phyloP scores from a whole-genome alignment of 2,888 invertebrate species.

The Acleris laterana region DNA sequence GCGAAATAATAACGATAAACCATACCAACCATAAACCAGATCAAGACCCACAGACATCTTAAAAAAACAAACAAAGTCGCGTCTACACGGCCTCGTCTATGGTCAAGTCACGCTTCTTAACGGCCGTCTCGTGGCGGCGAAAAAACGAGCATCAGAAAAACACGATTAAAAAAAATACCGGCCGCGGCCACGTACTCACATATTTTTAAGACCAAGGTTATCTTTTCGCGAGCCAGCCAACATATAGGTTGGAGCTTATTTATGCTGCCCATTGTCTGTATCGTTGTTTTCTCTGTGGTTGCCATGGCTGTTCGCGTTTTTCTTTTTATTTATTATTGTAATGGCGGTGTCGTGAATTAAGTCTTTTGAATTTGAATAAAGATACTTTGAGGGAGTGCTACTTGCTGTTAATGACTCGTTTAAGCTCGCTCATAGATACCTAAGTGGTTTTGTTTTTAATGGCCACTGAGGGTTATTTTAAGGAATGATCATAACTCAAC shows the following conservation, averaged over 20 bases:
- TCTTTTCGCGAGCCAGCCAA: slow-evolving; percentile 55
- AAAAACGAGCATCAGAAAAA: slow-evolving; percentile 43
- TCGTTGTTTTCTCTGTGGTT: slow-evolving; percentile 18
- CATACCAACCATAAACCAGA: background rate
- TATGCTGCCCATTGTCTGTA: slow-evolving; percentile 17
- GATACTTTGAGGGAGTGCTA: background rate
- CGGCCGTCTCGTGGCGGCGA: slow-evolving; percentile 38
- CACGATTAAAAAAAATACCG: slow-evolving; percentile 38
- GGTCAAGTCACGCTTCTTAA: slow-evolving; percentile 39
- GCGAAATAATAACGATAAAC: background rate
- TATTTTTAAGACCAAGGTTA: slow-evolving; percentile 64
- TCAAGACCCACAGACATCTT: slow-evolving; percentile 7
- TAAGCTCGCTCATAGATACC: no score
- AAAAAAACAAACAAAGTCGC: slow-evolving; percentile 21
- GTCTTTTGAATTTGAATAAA: background rate
- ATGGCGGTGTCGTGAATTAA: background rate
- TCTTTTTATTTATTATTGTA: background rate
- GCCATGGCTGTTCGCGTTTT: background rate
- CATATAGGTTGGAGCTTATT: slow-evolving; percentile 32
- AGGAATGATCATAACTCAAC: no score
- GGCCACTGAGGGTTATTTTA: no score
- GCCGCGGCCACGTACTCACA: slow-evolving; percentile 50
- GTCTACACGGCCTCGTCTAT: slow-evolving; percentile 32
- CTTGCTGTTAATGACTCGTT: background rate
- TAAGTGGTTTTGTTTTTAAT: no score